phyloP scores from a whole-genome alignment of 2,888 invertebrate species.

The Julus scandinavius region DNA sequence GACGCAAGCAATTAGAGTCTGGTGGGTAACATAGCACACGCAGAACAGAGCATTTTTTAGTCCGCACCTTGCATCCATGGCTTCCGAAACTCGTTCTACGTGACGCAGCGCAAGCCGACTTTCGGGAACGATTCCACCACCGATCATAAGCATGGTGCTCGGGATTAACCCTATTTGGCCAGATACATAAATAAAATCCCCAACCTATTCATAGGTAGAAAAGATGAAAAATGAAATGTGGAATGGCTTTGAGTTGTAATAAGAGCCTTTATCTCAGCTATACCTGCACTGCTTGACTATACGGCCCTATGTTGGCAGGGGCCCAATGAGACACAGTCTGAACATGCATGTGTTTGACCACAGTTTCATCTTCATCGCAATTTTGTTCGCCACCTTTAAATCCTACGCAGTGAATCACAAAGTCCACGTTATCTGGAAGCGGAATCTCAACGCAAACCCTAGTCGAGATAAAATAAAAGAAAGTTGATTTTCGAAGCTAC shows the following conservation, averaged over 20 bases:
- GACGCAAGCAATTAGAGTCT: conserved; percentile 77
- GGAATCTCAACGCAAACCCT: conserved; percentile 87
- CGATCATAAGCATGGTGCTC: conserved; percentile 78
- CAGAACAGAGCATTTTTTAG: conserved; percentile 87
- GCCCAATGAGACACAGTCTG: conserved; percentile 97
- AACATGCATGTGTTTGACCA: conserved; percentile 83
- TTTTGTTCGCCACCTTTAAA: conserved; percentile 57
- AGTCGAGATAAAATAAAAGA: neutral
- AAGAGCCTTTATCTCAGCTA: neutral
- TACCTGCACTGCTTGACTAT: conserved; percentile 90
- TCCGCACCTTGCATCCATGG: conserved; percentile 78
- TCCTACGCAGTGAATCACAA: conserved; percentile 55
- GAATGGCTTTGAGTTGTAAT: neutral
- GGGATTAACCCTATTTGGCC: conserved; percentile 93
- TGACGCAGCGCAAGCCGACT: conserved; percentile 86
- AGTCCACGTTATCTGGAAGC: conserved; percentile 70
- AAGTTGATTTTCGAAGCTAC: neutral
- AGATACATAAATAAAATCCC: conserved; percentile 85
- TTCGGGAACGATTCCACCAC: conserved; percentile 79
- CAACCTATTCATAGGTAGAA: conserved; percentile 71
- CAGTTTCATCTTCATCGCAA: neutral
- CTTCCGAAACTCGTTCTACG: conserved; percentile 82
- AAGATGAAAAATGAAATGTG: neutral
- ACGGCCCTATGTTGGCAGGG: conserved; percentile 97
- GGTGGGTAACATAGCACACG: conserved; percentile 85